Percentiles rank a stretch among this genome's conserved stretches.
These are phyloP conservation scores for Crenuchus spilurus DNA, from an alignment of 2,797 vertebrate genomes.

Conservation along the genomic window DNA sequence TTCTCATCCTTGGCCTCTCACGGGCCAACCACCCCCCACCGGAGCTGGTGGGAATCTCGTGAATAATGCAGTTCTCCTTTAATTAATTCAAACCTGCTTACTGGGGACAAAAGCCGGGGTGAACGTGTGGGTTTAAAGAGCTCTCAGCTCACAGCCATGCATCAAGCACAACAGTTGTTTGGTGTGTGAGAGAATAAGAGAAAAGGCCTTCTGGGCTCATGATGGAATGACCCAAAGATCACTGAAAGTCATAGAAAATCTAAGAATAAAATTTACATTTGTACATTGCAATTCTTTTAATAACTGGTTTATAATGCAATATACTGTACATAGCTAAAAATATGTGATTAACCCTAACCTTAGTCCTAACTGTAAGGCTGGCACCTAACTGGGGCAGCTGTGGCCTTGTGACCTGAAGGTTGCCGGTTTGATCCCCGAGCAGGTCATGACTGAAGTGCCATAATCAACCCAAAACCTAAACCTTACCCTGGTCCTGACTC, in stretches of 20 bases:
- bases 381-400: too few relatives aligned
- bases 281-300: not conserved
- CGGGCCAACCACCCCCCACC: conserved; percentile 41
- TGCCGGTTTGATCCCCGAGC: too few relatives aligned
- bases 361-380: too few relatives aligned
- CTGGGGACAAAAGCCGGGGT: conserved; percentile 50
- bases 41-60: conserved; percentile 60
- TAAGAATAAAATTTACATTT: not conserved
- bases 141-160: conserved; percentile 48
- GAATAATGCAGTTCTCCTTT: conserved; percentile 57
- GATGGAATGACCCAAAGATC: conserved; percentile 12
- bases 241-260: not conserved
- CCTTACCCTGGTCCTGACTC: too few relatives aligned
- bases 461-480: too few relatives aligned
- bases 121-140: conserved; percentile 57
- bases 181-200: conserved; percentile 16
- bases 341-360: too few relatives aligned
- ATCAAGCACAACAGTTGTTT: conserved; percentile 28
- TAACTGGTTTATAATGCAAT: not conserved
- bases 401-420: too few relatives aligned
- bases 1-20: conserved; percentile 50
- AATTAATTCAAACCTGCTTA: conserved; percentile 61
- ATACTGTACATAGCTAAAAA: too few relatives aligned
- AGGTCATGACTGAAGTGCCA: too few relatives aligned
- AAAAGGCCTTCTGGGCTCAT: conserved; percentile 22